Evolutionary conservation across 1,140 invertebrate genomes (phyloP).

Genomic region (Ceratina japonica): DNA sequence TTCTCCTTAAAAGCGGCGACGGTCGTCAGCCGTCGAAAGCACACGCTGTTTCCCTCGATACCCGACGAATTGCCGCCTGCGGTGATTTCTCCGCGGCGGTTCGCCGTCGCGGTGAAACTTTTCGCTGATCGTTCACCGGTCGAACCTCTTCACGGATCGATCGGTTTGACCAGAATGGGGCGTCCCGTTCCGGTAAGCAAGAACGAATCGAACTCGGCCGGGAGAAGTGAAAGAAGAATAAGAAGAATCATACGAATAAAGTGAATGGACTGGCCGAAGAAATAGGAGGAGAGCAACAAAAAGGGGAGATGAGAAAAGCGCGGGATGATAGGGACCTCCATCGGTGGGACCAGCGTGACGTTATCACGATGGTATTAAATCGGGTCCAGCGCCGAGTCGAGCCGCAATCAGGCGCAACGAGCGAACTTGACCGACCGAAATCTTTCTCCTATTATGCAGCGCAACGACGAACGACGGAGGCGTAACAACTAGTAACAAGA

Average conservation of each 20-base stretch:
- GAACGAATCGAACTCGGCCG: neutral
- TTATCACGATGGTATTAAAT: constrained; percentile 66
- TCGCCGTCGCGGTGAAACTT: constrained; percentile 29
- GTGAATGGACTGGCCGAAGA: neutral
- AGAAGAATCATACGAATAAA: neutral
- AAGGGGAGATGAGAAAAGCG: neutral
- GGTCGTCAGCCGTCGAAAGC: neutral
- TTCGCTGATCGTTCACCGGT: constrained; percentile 5
- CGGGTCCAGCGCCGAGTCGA: constrained; percentile 62
- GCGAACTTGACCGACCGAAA: constrained; percentile 48
- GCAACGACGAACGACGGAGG: neutral
- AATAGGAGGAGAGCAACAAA: neutral
- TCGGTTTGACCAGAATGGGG: constrained; percentile 35
- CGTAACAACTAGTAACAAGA: neutral
- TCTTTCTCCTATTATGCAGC: constrained; percentile 49
- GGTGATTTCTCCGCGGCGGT: constrained; percentile 34
- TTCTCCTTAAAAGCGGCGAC: constrained; percentile 26
- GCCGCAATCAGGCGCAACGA: constrained; percentile 65
- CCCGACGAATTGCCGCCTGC: constrained; percentile 33
- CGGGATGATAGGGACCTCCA: neutral
- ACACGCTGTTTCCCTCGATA: constrained; percentile 23
- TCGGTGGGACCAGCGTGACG: constrained; percentile 43
- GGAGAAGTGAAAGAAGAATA: neutral
- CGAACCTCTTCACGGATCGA: constrained; percentile 39
- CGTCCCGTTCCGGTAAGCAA: neutral